Evolutionary conservation across 37 sponge, comb jelly and placozoan genomes (phyloP), one percentile per base, ranked within the genome.

Genomic region (Hexactinellida sp.): DNA sequence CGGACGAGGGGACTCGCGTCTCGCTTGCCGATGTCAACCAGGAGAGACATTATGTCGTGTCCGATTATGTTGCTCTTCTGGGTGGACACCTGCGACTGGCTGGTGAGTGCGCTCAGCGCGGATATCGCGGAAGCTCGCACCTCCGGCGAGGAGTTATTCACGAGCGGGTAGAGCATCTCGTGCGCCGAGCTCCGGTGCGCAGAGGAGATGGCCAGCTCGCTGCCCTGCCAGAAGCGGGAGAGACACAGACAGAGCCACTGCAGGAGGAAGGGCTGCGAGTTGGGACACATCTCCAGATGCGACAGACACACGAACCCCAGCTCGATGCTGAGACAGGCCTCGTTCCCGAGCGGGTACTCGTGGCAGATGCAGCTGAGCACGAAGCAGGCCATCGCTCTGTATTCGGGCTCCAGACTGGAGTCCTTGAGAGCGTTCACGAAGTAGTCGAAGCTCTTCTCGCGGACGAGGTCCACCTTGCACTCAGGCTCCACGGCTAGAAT

Each of bases 371-470:
- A 38, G 24, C 94, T 86, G 37, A 96, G 88, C 0, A 93, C 90
- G 86, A 94, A 96, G 16, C 93, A 91, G 23, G 97, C 94, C 93
- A 92, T 94, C 0, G 97, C 90, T 24, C 91, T 88, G 54, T 96
- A 90, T 71, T 96, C 93, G 37, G 30, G 88, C 93, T 96, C 51
- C 36, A 71, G 82, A 9, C 24, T 37, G 19, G 21, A 5, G 82
- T 55, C 83, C 52, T 84, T n/a, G 36, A 84, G 1, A 24, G 36
- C 37, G 36, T 54, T 39, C 38, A 83, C 82, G 88, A 96, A 96
- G 89, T 96, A 96, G 71, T 89, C 86, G 86, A 91, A 88, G 34
- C 91, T 90, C 28, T 85, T 87, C 55, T 96, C 97, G 38, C 94
- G 92, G 30, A 92, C 88, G 1, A 96, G 87, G 37, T 96, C 97